These are phyloP conservation scores for Conus betulinus DNA, from an alignment of 1,140 invertebrate species.

Conservation along the genomic window DNA sequence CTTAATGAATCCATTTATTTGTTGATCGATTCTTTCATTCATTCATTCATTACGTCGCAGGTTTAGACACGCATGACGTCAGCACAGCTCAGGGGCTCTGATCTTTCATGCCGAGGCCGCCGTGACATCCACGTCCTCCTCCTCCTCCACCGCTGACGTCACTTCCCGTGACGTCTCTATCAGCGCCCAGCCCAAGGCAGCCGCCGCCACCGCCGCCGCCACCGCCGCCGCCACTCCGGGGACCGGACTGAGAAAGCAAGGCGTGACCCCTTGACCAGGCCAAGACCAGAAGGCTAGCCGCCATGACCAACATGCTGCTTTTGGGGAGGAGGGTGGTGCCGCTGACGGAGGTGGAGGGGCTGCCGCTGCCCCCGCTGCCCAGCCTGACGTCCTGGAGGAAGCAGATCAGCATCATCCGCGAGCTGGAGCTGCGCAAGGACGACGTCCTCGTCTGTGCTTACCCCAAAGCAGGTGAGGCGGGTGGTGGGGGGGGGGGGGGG, in stretches of 20 bases:
- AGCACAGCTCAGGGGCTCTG: neutral
- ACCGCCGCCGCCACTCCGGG: neutral
- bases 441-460: constrained; percentile 32
- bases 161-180: too few species aligned
- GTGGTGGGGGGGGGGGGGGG: too few species aligned
- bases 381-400: neutral
- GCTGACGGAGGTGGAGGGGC: constrained; percentile 18
- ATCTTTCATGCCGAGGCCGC: too few species aligned
- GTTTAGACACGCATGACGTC: neutral
- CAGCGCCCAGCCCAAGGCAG: neutral
- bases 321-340: neutral
- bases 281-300: neutral
- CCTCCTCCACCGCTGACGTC: too few species aligned
- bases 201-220: too few species aligned
- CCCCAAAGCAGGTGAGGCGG: constrained; percentile 29
- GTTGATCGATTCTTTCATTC: too few species aligned
- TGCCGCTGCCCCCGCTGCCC: constrained; percentile 2
- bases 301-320: neutral
- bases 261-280: neutral
- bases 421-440: constrained; percentile 23
- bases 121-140: too few species aligned
- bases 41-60: neutral
- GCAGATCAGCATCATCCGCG: constrained; percentile 16
- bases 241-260: neutral
- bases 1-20: too few species aligned